phyloP scores from a whole-genome alignment of 2,888 invertebrate genomes.

The Caenorhabditis plicata region DNA sequence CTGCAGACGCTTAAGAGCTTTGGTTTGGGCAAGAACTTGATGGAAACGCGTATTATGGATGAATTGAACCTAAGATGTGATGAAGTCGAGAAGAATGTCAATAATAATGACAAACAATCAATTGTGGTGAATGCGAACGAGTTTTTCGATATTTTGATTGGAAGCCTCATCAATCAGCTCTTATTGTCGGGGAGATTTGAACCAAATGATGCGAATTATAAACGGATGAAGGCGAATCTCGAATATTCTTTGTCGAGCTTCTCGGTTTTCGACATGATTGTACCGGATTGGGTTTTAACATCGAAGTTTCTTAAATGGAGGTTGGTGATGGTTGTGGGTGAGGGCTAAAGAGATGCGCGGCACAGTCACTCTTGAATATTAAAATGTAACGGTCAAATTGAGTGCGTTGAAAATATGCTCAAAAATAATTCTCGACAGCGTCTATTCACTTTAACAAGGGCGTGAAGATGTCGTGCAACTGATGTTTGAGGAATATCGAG shows the following conservation, averaged over 20 bases:
- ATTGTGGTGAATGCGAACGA: too few species aligned
- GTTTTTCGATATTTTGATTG: constrained; percentile 32
- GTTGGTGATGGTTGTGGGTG: too few species aligned
- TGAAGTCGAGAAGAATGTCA: not conserved
- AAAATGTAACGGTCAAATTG: too few species aligned
- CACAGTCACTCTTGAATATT: constrained; percentile 7
- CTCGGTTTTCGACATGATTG: constrained; percentile 15
- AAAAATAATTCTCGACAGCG: not conserved
- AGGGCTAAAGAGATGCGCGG: too few species aligned
- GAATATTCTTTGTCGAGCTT: constrained; percentile 8
- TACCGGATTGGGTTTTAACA: constrained; percentile 5
- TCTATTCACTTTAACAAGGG: too few species aligned
- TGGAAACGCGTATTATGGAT: constrained; percentile 32
- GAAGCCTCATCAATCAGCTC: constrained; percentile 31
- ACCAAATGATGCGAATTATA: constrained; percentile 10
- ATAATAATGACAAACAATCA: too few species aligned
- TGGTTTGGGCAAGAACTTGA: constrained; percentile 25
- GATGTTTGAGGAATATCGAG: too few species aligned
- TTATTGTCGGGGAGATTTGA: constrained; percentile 23
- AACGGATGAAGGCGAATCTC: constrained; percentile 8
- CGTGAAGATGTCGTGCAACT: too few species aligned
- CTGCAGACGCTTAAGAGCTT: constrained; percentile 20
- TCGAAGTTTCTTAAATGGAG: constrained; percentile 17
- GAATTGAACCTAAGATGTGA: constrained; percentile 5
- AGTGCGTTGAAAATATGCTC: not conserved